Conservation (phyloP, 2,888 invertebrate genomes). For the Salpingus planirostris region DNA sequence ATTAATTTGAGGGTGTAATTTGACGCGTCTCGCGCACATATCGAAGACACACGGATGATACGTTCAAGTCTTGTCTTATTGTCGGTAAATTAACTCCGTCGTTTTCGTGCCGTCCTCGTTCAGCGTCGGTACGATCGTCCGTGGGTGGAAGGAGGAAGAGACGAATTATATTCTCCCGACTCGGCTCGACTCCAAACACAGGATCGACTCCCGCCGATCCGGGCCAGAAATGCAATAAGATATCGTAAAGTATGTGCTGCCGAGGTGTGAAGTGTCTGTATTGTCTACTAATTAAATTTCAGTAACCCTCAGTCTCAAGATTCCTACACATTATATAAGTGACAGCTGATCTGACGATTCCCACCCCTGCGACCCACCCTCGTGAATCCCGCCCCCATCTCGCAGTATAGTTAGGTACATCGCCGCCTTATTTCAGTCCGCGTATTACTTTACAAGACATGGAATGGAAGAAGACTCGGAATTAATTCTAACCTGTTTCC, state of each 20-base stretch:
- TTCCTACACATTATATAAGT: constrained; percentile 32
- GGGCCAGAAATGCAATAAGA: constrained; percentile 33
- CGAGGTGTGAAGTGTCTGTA: constrained; percentile 34
- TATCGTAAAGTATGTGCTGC: constrained; percentile 38
- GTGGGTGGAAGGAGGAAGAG: background rate
- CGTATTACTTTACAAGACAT: constrained; percentile 26
- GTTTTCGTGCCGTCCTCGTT: no score
- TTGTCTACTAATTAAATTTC: constrained; percentile 40
- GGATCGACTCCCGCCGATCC: constrained; percentile 12
- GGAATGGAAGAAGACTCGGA: no score
- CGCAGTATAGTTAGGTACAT: background rate
- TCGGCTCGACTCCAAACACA: background rate
- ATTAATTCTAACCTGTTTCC: constrained; percentile 23
- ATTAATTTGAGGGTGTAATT: no score
- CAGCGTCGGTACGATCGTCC: no score
- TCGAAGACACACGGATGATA: no score
- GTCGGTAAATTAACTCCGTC: background rate
- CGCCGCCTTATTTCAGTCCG: constrained; percentile 3
- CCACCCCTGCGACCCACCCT: constrained; percentile 3
- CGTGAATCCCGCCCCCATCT: background rate
- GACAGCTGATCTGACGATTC: constrained; percentile 35
- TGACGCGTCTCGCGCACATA: no score
- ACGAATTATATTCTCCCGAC: no score
- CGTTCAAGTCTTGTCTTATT: background rate
- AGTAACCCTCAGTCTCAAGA: constrained; percentile 34